Evolutionary conservation across 2,888 invertebrate species (phyloP), one percentile per base, ranked within the genome.

Genomic region (Muschampia plurimacula): DNA sequence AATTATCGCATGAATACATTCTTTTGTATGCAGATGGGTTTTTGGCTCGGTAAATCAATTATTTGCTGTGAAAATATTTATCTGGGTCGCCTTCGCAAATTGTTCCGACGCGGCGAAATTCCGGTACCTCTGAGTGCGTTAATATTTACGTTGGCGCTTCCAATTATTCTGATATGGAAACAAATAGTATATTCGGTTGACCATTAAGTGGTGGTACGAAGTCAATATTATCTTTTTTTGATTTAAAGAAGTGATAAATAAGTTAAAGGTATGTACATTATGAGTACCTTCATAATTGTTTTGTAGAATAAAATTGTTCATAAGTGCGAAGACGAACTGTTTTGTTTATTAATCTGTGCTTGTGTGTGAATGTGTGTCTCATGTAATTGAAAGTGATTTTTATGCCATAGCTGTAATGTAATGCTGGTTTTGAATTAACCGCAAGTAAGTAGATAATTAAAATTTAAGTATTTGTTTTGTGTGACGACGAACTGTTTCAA

Each of bases 41-140:
- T 69, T 67, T 72, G 71, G 72, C 72, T 46, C 52, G 60, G 62
- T 72, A 72, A 72, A 72, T 72, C 72, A 72, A 72, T 72, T 72
- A 72, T 72, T 72, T 72, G 62, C 60, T 62, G 72, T 72, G 72
- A 62, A 72, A 72, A 72, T 72, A 72, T 72, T 72, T 72, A 72
- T 72, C 66, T 72, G 71, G 66, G 66, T 67, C 71, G 66, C 66
- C 66, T 72, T 62, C 60, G 41, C 66, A 72, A 72, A 72, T 72
- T 72, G 66, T 59, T 62, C 36, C 22, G 49, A 66, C 65, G 36
- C 41, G 70, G 65, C 59, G 59, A 32, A 57, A 36, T 65, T 65
- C 44, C 15, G 13, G 64, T 55, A 49, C n/a, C 15, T 8, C 52
- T 41, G 71, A 72, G 66, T 72, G 66, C 36, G 66, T 52, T 52